Evolutionary conservation across 2,888 invertebrate genomes (phyloP), one percentile per base, ranked within the genome.

Genomic region (Philopedon plagiatum): DNA sequence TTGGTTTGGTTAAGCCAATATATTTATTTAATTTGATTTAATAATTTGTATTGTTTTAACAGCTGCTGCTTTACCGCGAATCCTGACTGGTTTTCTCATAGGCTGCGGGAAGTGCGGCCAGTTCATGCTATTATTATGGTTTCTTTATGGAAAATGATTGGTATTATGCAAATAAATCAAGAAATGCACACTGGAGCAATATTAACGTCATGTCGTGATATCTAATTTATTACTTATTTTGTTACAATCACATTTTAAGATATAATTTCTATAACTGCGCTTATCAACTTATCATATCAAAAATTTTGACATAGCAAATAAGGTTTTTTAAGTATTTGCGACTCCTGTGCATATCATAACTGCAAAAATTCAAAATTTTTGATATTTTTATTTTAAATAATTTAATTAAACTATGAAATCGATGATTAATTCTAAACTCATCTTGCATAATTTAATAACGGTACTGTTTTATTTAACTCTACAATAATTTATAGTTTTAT

Each of bases 61-160:
- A 49, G 23, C 49, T 49, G 23, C 49, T 49, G 49, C n/a, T 7
- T 26, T 18, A 54, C 9, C 9, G 29, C 15, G 29, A 54, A 54
- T 54, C 51, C 29, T 54, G 51, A 49, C 5, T 29, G 29, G 11
- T 54, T 54, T 54, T 29, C 51, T 29, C 15, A 18, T 54, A 54
- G 29, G 51, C 29, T 54, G 26, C 15, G 51, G 51, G 29, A 13
- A 15, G 51, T 54, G 26, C 15, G 51, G 51, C 51, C 26, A 15
- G 2, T 54, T 29, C 29, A 18, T n/a, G 2, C 23, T 13, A 29
- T 54, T 29, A 29, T 26, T 49, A 13, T 5, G 9, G 13, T 11
- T 54, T 26, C 1, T n/a, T 54, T 54, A 54, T 29, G 29, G 23
- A 5, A 29, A 51, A 54, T 29, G 29, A 18, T 32, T 29, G 29